These are phyloP conservation scores for Scaptomyza montana DNA, from an alignment of 1,140 invertebrate species.

Conservation along the genomic window DNA sequence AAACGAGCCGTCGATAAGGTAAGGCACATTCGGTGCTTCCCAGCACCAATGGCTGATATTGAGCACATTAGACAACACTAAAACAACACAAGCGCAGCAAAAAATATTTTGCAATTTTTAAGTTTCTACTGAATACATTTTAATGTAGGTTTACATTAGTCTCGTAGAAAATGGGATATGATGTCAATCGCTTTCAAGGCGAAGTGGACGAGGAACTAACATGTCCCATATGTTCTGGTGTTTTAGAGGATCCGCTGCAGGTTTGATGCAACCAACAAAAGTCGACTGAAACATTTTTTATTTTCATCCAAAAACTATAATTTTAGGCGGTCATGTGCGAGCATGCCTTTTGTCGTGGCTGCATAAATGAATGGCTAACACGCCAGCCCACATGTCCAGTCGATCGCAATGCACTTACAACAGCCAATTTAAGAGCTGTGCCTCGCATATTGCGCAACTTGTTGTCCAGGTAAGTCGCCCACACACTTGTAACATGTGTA, in stretches of 20 bases:
- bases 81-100: slow-evolving; percentile 50
- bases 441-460: slow-evolving; percentile 96
- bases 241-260: slow-evolving; percentile 92
- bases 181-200: slow-evolving; percentile 90
- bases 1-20: neutral
- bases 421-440: slow-evolving; percentile 93
- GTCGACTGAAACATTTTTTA: slow-evolving; percentile 83
- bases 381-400: slow-evolving; percentile 96
- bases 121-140: slow-evolving; percentile 35
- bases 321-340: slow-evolving; percentile 96
- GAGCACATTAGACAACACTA: slow-evolving; percentile 27
- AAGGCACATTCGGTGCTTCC: neutral
- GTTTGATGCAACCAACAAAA: slow-evolving; percentile 74
- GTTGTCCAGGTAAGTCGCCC: slow-evolving; percentile 88
- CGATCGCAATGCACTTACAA: slow-evolving; percentile 94
- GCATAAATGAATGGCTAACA: slow-evolving; percentile 97
- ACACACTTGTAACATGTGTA: slow-evolving; percentile 1
- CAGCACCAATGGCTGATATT: slow-evolving; percentile 9
- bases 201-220: slow-evolving; percentile 93
- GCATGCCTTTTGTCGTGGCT: slow-evolving; percentile 96
- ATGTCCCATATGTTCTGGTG: slow-evolving; percentile 92
- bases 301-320: slow-evolving; percentile 11
- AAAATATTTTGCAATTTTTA: slow-evolving; percentile 59
- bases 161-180: slow-evolving; percentile 89
- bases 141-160: slow-evolving; percentile 30